Evolutionary conservation across 1,140 invertebrate genomes (phyloP), one percentile per base, ranked within the genome.

Genomic region (Drosophila orena): DNA sequence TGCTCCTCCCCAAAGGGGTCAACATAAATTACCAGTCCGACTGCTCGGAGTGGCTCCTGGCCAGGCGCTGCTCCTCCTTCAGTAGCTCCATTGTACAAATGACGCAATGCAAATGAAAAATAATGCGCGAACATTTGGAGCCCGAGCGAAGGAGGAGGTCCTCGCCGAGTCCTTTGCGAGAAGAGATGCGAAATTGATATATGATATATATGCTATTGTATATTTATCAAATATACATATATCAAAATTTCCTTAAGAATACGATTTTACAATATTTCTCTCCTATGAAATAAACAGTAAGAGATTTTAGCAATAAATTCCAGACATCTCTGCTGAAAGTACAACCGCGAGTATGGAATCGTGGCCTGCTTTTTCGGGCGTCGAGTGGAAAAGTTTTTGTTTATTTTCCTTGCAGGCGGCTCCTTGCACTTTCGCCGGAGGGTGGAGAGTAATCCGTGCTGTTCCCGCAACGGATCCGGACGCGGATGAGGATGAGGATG

Each of bases 81-180:
- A 20, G 56, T 20, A 30, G 10, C 24, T 38, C 43, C 58, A 8
- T 10, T 34, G 35, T 71, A 53, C 64, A 81, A 64, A 86, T 86
- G 81, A 88, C 83, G 81, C 79, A 86, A 86, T 81, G 79, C 64
- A 88, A 86, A 81, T 86, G 66, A 74, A 58, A 59, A 75, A 75
- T 79, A 72, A 79, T 79, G 55, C 59, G 62, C 55, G 55, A 56
- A 60, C 74, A 81, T 74, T 75, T 84, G 61, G 22, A 58, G 37
- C n/a, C 40, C 12, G 14, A 49, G 35, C 14, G 20, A 38, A 12
- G 17, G 44, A 47, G 34, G 10, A n/a, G 7, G 30, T 30, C 27
- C 27, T 30, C 27, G 27, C 44, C 30, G 47, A 37, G 65, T 56
- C 30, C 1, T 22, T 8, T 1, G 6, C 49, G 37, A 11, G 57